Evolutionary conservation across 2,113 vertebrate species (phyloP).

Genomic region (Bostrychus sinensis): DNA sequence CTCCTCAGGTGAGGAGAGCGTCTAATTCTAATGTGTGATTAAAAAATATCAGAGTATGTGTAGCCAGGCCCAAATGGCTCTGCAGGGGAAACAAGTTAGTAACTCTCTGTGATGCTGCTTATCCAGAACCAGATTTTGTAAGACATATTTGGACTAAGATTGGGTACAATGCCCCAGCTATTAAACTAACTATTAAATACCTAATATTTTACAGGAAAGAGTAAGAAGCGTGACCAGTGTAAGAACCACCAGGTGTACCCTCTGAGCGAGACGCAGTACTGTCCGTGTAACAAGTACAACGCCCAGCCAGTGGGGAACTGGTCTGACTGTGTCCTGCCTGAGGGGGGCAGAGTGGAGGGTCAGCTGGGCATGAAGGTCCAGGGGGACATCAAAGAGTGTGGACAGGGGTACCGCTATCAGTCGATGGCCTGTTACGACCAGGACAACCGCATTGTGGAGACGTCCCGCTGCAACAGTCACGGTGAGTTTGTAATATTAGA

Average conservation of each 20-base stretch:
- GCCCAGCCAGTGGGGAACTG: constrained; percentile 96
- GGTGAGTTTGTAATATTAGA: constrained; percentile 74
- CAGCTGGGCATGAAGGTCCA: constrained; percentile 89
- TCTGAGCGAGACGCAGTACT: constrained; percentile 93
- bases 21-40: too few species aligned
- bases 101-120: too few species aligned
- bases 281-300: constrained; percentile 94
- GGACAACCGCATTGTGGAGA: constrained; percentile 91
- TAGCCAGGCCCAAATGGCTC: too few species aligned
- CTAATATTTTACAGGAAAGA: constrained; percentile 84
- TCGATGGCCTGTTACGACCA: constrained; percentile 97
- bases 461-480: constrained; percentile 94
- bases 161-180: too few species aligned
- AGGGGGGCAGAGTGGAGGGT: constrained; percentile 84
- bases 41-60: too few species aligned
- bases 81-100: too few species aligned
- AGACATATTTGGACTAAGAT: too few species aligned
- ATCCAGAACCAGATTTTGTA: too few species aligned
- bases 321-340: constrained; percentile 95
- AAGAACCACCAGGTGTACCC: constrained; percentile 92
- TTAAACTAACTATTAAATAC: not conserved
- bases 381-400: constrained; percentile 93
- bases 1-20: too few species aligned
- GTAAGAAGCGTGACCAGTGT: constrained; percentile 95
- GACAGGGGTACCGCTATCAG: constrained; percentile 96